These are phyloP conservation scores for Neolamprologus cancellatus DNA, from an alignment of 2,113 vertebrate genomes.

Conservation along the genomic window DNA sequence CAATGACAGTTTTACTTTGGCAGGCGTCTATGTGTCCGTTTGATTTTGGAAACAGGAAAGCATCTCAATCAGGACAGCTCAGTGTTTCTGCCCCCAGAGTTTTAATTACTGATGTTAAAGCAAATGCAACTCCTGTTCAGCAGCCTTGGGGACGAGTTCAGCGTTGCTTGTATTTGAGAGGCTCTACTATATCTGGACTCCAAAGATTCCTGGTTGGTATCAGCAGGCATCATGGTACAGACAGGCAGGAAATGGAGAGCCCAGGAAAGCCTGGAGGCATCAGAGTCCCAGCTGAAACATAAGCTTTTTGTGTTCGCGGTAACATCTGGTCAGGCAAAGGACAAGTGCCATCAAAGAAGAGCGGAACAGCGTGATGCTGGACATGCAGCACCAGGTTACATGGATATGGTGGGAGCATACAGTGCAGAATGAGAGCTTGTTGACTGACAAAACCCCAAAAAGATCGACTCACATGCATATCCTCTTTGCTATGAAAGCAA, in stretches of 20 bases:
- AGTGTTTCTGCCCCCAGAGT: rapidly evolving
- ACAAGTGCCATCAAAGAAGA: not conserved
- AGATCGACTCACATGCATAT: not conserved
- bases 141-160: not conserved
- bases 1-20: not conserved
- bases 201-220: not conserved
- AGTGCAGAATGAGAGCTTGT: not conserved
- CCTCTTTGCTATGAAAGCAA: not conserved
- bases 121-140: not conserved
- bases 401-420: not conserved
- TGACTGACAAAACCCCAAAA: not conserved
- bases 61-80: not conserved
- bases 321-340: rapidly evolving
- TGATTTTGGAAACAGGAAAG: not conserved
- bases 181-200: not conserved
- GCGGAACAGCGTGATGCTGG: not conserved
- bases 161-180: not conserved
- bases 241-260: not conserved
- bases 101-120: not conserved
- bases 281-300: not conserved
- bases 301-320: not conserved
- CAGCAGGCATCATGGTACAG: not conserved
- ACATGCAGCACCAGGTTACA: not conserved
- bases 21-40: not conserved
- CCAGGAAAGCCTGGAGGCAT: not conserved